Base-by-base conservation (phyloP, 2,888 invertebrate species). In the Thecophora atra region DNA sequence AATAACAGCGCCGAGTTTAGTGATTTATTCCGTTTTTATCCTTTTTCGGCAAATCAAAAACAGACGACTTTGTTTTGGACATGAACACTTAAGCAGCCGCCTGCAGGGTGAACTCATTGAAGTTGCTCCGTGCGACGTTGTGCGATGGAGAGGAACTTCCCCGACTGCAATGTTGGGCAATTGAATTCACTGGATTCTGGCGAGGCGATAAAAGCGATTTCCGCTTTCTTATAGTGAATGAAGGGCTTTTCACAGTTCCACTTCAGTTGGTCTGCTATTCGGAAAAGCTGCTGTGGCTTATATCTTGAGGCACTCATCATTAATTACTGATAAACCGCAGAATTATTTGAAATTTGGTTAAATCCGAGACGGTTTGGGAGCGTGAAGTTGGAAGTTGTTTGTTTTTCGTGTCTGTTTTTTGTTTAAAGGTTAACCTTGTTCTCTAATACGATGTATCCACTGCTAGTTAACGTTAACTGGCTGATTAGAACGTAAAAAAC, bases 61-160 rank as follows among this genome's bases (percentile, higher is more conserved):
- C 85, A 85, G 85, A 84, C 84, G 80, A 83, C 80, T 82, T 81
- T 85, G 85, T 81, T 82, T 84, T 84, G 83, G 85, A 85, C 85
- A 84, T 81, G 81, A 64, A 79, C 81, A 82, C 81, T 82, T 82
- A 79, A 80, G 81, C 79, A 79, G 77, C 37, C 63, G 67, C 67
- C 70, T 60, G 63, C 70, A 54, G 72, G 69, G 66, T 28, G 63
- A 72, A 63, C 63, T n/a, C 72, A 65, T 52, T 72, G 60, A 68
- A 56, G 68, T 72, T 63, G 19, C 30, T 13, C 6, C n/a, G 11
- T 8, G 58, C 58, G n/a, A n/a, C n/a, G n/a, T n/a, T 58, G 51
- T 28, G 66, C 52, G 24, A 51, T 8, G n/a, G 51, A 66, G 15
- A 42, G 56, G n/a, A n/a, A n/a, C 24, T 58, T 56, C 58, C 19